Base-by-base conservation (phyloP, 1,140 invertebrate species). In the Stegodyphus mimosarum region DNA sequence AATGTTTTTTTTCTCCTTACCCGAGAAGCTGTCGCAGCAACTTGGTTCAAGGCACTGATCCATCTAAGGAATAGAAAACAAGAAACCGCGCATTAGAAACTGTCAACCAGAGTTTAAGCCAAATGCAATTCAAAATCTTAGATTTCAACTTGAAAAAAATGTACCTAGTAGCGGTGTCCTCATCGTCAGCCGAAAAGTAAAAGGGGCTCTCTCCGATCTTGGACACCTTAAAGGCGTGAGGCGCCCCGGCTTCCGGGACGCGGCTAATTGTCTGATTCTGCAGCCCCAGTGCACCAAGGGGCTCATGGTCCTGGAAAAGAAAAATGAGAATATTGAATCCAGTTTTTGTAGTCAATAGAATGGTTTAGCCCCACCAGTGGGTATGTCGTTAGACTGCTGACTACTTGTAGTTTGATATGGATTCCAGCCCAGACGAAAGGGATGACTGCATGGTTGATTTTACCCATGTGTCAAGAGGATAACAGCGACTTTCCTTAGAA, bases 231-330 rank as follows among this genome's bases (percentile, higher is more conserved):
- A 96, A 96, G 67, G 91, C 90, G 88, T 89, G 90, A 66, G 89
- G 89, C 76, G 89, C 90, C 72, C 90, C 90, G 6, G 90, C 87
- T 87, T 95, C 94, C 17, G 93, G 93, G 81, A 93, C 92, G 73
- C 91, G 91, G 77, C 92, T 91, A 1, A 97, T 93, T 55, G 93
- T 94, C 89, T 97, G 96, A 88, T 96, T 95, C 66, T 94, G 92
- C 70, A 98, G 92, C 91, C 96, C 95, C 83, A 98, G 92, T 15
- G 96, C 96, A 77, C 96, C 97, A 52, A 98, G 93, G 83, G 96
- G 96, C 90, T 97, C 96, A 49, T 86, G 85, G 18, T 90, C 90
- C 90, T 88, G 70, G 51, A 72, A 72, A 60, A 60, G 15, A 60
- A 60, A 10, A 33, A 33, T 33, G 33, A 33, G 33, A 33, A 33